A percentile compares a stretch with the other conserved stretches of the same genome.
Conservation (phyloP, 2,797 vertebrate genomes). For the Varecia variegata region DNA sequence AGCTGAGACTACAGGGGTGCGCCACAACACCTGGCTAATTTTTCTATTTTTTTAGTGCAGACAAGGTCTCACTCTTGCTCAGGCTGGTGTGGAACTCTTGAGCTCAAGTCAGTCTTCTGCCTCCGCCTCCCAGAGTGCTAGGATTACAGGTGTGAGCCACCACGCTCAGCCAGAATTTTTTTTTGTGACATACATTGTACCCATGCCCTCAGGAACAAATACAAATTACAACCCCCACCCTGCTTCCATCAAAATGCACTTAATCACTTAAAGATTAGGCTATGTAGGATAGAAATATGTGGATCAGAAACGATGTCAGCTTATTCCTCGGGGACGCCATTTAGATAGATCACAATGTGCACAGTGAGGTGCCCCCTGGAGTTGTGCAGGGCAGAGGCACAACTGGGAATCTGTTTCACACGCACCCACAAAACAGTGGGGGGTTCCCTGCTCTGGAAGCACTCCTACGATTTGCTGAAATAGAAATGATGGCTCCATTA, state of each 20-base stretch:
- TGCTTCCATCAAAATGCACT: constrained; percentile 1
- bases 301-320: neutral
- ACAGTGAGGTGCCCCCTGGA: neutral
- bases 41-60: too few relatives aligned
- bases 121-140: too few relatives aligned
- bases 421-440: neutral
- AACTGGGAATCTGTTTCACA: neutral
- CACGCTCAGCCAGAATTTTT: neutral
- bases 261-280: neutral
- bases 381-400: neutral
- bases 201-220: neutral
- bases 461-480: neutral
- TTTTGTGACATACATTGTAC: constrained; percentile 79
- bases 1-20: too few relatives aligned
- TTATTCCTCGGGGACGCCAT: neutral
- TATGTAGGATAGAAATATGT: neutral
- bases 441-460: neutral
- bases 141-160: too few relatives aligned
- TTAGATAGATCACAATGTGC: neutral
- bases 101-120: too few relatives aligned
- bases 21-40: too few relatives aligned
- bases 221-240: neutral
- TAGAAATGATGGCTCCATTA: neutral
- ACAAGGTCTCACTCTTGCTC: too few relatives aligned
- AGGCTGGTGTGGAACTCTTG: too few relatives aligned